Evolutionary conservation across 2,113 vertebrate genomes (phyloP).

Genomic region (Anguilla japonica): DNA sequence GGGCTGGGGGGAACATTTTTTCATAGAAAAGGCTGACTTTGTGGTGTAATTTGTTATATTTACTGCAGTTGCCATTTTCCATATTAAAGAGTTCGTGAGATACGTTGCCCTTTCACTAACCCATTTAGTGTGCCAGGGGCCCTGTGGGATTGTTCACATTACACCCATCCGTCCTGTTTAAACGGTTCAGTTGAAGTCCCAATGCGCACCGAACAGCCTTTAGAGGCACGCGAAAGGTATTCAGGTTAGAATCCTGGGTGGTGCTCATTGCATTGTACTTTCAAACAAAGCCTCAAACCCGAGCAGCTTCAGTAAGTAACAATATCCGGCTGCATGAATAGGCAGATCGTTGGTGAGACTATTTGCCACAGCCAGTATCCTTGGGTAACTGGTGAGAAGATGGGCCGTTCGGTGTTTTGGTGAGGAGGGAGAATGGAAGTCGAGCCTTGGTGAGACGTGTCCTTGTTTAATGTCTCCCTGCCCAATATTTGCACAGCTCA

Average conservation of each 20-base stretch:
- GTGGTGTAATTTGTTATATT: background rate
- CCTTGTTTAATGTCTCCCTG: too few relatives aligned
- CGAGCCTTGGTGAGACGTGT: too few relatives aligned
- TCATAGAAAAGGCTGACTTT: background rate
- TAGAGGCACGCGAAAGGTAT: background rate
- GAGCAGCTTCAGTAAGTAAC: too few relatives aligned
- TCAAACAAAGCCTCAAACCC: too few relatives aligned
- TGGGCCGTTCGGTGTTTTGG: too few relatives aligned
- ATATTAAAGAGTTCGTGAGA: background rate
- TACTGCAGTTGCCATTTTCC: background rate
- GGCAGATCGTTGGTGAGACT: too few relatives aligned
- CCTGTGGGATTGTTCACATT: slow-evolving; percentile 3
- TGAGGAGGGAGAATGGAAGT: too few relatives aligned
- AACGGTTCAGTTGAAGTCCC: background rate
- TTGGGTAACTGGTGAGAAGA: too few relatives aligned
- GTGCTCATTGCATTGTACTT: background rate
- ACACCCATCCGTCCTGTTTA: background rate
- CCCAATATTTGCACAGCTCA: too few relatives aligned
- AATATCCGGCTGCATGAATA: too few relatives aligned
- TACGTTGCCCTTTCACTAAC: background rate
- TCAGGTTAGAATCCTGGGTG: background rate
- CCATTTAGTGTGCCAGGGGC: background rate
- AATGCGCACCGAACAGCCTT: background rate
- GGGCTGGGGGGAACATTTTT: background rate
- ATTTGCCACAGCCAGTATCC: too few relatives aligned